A percentile compares a stretch with the other conserved stretches of the same genome.
These are phyloP conservation scores for Augiades crinisus DNA, from an alignment of 2,888 invertebrate genomes.

Conservation along the genomic window DNA sequence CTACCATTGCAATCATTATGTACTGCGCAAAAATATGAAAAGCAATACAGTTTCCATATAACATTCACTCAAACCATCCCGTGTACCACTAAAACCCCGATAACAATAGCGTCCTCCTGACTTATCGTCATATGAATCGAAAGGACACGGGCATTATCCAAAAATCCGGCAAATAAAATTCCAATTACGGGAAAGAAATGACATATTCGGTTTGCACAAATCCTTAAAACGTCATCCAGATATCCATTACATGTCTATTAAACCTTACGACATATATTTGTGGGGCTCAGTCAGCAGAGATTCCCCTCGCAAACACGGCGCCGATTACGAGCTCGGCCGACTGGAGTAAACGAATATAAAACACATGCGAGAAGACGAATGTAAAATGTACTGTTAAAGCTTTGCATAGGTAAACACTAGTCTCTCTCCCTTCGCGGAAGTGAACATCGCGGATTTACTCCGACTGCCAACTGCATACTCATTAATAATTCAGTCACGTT, in stretches of 20 bases:
- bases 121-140: constrained; percentile 40
- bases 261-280: constrained; percentile 82
- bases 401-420: constrained; percentile 78
- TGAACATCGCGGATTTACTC: constrained; percentile 6
- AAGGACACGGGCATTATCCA: constrained; percentile 64
- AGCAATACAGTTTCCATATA: constrained; percentile 1
- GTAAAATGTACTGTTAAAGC: constrained; percentile 76
- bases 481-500: constrained; percentile 13
- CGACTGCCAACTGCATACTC: not conserved
- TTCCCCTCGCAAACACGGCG: constrained; percentile 79
- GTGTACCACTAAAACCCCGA: constrained; percentile 12
- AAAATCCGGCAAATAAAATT: constrained; percentile 77
- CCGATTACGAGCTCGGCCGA: constrained; percentile 76
- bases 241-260: constrained; percentile 82
- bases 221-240: constrained; percentile 82
- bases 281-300: constrained; percentile 74
- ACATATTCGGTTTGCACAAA: constrained; percentile 81
- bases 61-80: not conserved
- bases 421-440: constrained; percentile 47
- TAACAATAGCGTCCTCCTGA: constrained; percentile 34
- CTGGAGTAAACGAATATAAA: constrained; percentile 81
- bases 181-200: constrained; percentile 75
- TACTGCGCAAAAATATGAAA: too few relatives aligned
- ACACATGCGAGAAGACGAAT: constrained; percentile 80
- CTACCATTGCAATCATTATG: too few relatives aligned